Evolutionary conservation across 1,140 invertebrate genomes (phyloP).

Genomic region (Halyomorpha halys): DNA sequence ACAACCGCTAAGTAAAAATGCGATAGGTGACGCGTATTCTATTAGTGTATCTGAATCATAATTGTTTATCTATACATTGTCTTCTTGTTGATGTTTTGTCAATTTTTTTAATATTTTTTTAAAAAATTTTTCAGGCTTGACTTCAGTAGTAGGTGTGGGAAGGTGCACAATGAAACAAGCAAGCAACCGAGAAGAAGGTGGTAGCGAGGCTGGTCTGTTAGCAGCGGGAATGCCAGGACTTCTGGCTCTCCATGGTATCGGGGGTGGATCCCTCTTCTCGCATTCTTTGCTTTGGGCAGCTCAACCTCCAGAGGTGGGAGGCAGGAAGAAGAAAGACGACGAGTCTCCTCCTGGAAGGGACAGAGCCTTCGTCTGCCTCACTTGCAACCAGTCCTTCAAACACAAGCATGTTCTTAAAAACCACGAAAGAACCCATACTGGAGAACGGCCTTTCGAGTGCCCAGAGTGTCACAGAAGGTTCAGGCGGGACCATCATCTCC

Average conservation of each 20-base stretch:
- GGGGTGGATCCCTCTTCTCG: constrained; percentile 22
- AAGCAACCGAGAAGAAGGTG: constrained; percentile 17
- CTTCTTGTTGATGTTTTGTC: too few species aligned
- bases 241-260: neutral
- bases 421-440: constrained; percentile 92
- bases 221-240: constrained; percentile 10
- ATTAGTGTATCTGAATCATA: too few species aligned
- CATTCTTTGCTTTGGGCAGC: constrained; percentile 28
- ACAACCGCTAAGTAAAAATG: too few species aligned
- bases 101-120: too few species aligned
- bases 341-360: constrained; percentile 45
- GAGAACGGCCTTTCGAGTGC: constrained; percentile 93
- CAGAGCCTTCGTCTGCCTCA: constrained; percentile 76
- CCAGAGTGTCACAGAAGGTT: constrained; percentile 88
- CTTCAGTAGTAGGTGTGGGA: constrained; percentile 21
- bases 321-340: constrained; percentile 1
- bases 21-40: too few species aligned
- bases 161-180: constrained; percentile 23
- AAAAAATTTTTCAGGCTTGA: constrained; percentile 25
- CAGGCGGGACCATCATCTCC: constrained; percentile 89
- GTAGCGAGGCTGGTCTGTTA: constrained; percentile 9
- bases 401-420: constrained; percentile 94
- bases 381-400: constrained; percentile 77
- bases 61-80: too few species aligned
- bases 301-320: constrained; percentile 22